Evolutionary conservation across 2,797 vertebrate genomes (phyloP), one percentile per base, ranked within the genome.

Genomic region (Karalla daura): DNA sequence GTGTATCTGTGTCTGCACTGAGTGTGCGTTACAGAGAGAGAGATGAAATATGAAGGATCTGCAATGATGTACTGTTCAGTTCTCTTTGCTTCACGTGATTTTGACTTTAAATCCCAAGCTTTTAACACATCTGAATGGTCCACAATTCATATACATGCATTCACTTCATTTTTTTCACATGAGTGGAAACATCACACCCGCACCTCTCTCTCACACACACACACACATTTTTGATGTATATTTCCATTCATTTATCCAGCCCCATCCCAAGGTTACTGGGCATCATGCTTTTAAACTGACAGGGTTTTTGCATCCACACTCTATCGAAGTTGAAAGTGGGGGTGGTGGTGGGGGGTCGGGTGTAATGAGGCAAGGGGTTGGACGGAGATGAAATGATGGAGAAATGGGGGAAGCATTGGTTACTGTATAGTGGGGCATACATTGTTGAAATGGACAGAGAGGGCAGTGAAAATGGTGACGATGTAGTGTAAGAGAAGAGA

Each of bases 241-340:
- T 84, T 74, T 67, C 43, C 63, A 74, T 83, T 60, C 27, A 76
- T 76, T 81, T 74, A 63, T 68, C 5, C 6, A 25, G 18, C 23
- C 60, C 41, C 0, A 1, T 14, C 32, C 21, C 15, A 58, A 74
- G 49, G 89, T 91, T 89, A 85, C 40, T 37, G 50, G 27, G 59
- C 28, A 52, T 86, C 81, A 75, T 90, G 86, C 89, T 80, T 90
- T 75, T 36, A 63, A 88, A 87, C 90, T 89, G 84, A 88, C 86
- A 87, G 85, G 76, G 60, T 73, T 88, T 90, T 89, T 53, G 63
- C 71, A 60, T 87, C 81, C 74, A 72, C n/a, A 74, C 27, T 47
- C 50, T 75, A 55, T 47, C 58, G 51, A 54, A 44, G 69, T 35
- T 2, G 35, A 76, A 76, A 33, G 7, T 18, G 24, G 20, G 39